phyloP scores from a whole-genome alignment of 64 coral and sea anemone genomes.

The Porites australiensis region DNA sequence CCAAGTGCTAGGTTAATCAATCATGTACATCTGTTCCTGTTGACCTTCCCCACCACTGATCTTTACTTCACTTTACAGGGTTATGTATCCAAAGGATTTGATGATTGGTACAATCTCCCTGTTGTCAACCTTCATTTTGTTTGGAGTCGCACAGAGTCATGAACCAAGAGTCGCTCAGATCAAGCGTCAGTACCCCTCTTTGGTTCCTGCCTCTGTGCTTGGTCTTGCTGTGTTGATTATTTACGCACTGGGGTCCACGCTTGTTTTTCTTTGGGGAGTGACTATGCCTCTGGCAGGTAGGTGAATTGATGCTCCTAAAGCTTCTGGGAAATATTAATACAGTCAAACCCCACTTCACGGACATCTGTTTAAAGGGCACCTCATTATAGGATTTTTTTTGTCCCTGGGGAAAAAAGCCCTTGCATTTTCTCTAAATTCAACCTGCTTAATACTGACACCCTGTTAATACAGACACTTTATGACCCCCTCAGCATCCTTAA shows the following conservation, averaged over 20 bases:
- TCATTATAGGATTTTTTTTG: no score
- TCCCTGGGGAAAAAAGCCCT: no score
- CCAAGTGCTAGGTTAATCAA: no score
- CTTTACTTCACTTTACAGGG: constrained; percentile 31
- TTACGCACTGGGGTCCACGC: constrained; percentile 73
- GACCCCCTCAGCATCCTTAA: no score
- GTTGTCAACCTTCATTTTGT: constrained; percentile 42
- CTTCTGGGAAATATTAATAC: neutral
- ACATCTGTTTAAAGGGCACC: no score
- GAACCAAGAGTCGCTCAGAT: neutral
- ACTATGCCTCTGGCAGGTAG: constrained; percentile 77
- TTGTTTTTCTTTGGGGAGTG: constrained; percentile 87
- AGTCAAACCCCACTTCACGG: no score
- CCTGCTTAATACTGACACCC: no score
- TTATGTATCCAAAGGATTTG: constrained; percentile 85
- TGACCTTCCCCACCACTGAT: no score
- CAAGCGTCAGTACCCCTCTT: constrained; percentile 5
- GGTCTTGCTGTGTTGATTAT: constrained; percentile 62
- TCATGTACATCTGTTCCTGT: no score
- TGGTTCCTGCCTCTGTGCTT: constrained; percentile 62
- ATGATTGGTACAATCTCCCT: constrained; percentile 75
- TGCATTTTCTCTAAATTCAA: no score
- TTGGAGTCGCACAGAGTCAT: constrained; percentile 57
- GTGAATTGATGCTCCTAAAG: neutral
- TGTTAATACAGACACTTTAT: no score